These are phyloP conservation scores for Strigamia maritima DNA, from an alignment of 2,888 invertebrate species.

Conservation along the genomic window DNA sequence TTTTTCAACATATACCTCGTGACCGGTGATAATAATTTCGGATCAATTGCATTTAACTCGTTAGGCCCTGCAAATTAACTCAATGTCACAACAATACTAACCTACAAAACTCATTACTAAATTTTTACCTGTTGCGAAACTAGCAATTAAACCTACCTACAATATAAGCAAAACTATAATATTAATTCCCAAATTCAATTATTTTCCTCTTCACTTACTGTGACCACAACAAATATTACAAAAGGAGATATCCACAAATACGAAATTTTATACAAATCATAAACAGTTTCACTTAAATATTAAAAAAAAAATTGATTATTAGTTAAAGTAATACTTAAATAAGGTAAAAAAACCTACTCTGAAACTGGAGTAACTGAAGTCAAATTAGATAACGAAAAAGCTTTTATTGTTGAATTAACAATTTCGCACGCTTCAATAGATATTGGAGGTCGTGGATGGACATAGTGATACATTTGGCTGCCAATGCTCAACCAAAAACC, in stretches of 20 bases:
- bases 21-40: neutral
- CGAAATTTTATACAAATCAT: neutral
- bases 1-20: neutral
- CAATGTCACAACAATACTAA: neutral
- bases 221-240: neutral
- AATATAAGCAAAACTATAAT: neutral
- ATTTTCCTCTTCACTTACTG: neutral
- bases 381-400: neutral
- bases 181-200: neutral
- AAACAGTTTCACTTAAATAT: neutral
- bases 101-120: neutral
- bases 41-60: slow-evolving; percentile 19
- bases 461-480: neutral
- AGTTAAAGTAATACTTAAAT: neutral
- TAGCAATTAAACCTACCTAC: neutral
- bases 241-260: slow-evolving; percentile 26
- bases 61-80: slow-evolving; percentile 15
- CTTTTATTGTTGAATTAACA: neutral
- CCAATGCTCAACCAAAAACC: slow-evolving; percentile 34
- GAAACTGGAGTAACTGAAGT: neutral
- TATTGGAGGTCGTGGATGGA: slow-evolving; percentile 20
- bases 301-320: neutral
- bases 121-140: slow-evolving; percentile 19
- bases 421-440: neutral
- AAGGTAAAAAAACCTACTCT: neutral